A percentile compares a stretch with the other conserved stretches of the same genome.
Conservation (phyloP, 2,888 invertebrate species). For the Oasisia sp. region DNA sequence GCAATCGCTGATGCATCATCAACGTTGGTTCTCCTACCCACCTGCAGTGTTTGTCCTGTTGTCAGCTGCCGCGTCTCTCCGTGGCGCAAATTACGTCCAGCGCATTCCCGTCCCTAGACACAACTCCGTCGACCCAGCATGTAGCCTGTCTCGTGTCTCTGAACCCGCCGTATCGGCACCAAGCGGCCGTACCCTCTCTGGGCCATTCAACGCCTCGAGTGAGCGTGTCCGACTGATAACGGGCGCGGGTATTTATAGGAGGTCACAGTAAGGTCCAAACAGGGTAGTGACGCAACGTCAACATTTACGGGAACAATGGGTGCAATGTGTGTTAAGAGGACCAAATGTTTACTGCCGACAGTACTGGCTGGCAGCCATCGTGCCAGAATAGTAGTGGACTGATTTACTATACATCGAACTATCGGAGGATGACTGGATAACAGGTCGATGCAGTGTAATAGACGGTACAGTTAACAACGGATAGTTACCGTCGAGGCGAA, state of each 20-base stretch:
- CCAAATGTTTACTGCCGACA: not conserved
- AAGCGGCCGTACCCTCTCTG: not conserved
- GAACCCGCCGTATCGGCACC: not conserved
- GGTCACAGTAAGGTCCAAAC: not conserved
- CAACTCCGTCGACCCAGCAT: not conserved
- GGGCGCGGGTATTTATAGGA: not conserved
- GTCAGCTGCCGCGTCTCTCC: not conserved
- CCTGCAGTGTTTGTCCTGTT: not conserved
- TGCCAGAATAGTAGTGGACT: not conserved
- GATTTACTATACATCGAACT: no score
- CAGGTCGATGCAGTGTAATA: no score
- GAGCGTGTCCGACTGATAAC: not conserved
- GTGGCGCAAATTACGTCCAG: not conserved
- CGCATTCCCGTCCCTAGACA: not conserved
- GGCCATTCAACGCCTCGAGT: not conserved
- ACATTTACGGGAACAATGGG: not conserved
- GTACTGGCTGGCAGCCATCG: not conserved
- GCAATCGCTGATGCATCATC: not conserved
- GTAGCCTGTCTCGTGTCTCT: not conserved
- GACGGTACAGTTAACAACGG: no score
- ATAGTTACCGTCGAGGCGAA: no score
- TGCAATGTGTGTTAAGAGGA: not conserved
- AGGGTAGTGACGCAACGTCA: not conserved
- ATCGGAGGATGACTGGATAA: no score
- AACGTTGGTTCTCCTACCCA: not conserved